A percentile compares a stretch with the other conserved stretches of the same genome.
Conservation (phyloP, 2,888 invertebrate species). For the Acrocyrtus sp. region DNA sequence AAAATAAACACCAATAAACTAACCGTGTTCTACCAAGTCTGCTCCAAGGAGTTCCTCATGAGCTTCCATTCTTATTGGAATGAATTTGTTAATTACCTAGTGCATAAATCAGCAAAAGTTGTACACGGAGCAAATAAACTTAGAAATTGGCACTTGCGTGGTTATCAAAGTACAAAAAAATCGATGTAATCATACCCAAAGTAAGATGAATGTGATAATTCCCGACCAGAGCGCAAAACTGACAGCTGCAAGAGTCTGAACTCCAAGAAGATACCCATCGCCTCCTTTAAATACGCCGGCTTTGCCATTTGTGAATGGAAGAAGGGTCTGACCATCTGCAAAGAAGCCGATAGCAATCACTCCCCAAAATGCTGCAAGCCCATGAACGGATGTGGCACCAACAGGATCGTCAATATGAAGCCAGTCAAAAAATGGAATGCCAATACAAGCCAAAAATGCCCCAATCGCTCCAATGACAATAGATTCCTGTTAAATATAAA, state of each 20-base stretch:
- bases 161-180: too few relatives aligned
- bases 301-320: slow-evolving; percentile 76
- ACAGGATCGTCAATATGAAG: slow-evolving; percentile 90
- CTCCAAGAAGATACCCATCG: slow-evolving; percentile 86
- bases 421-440: slow-evolving; percentile 81
- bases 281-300: slow-evolving; percentile 73
- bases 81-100: slow-evolving; percentile 75
- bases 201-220: slow-evolving; percentile 75
- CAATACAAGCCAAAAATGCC: slow-evolving; percentile 76
- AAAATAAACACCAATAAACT: too few relatives aligned
- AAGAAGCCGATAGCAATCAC: slow-evolving; percentile 89
- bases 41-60: slow-evolving; percentile 87
- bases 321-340: slow-evolving; percentile 83
- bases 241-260: slow-evolving; percentile 79
- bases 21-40: slow-evolving; percentile 88
- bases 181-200: slow-evolving; percentile 77
- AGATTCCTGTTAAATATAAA: too few relatives aligned
- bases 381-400: slow-evolving; percentile 90
- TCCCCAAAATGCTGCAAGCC: slow-evolving; percentile 73
- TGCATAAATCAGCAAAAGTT: slow-evolving; percentile 46
- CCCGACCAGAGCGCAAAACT: slow-evolving; percentile 82
- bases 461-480: slow-evolving; percentile 84
- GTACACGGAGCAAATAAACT: background rate
- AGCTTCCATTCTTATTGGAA: slow-evolving; percentile 86
- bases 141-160: too few relatives aligned